Percentiles rank a stretch among this genome's conserved stretches.
These are phyloP conservation scores for Apogon hyalosoma DNA, from an alignment of 2,797 vertebrate genomes.

Conservation along the genomic window DNA sequence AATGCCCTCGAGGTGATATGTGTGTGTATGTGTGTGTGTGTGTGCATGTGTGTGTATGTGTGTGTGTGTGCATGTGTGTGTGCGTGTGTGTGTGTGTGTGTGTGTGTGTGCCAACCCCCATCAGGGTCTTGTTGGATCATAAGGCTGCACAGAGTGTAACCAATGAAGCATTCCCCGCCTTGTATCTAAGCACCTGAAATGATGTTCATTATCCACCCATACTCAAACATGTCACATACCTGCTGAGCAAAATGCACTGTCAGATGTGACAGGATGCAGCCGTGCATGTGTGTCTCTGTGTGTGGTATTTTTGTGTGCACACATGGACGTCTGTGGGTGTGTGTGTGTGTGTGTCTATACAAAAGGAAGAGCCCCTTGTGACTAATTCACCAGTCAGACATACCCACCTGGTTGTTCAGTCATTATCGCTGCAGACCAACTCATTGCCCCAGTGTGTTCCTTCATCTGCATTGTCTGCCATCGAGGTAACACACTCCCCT, in stretches of 20 bases:
- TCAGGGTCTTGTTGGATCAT: slow-evolving; percentile 3
- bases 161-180: slow-evolving; percentile 4
- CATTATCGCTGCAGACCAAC: slow-evolving; percentile 57
- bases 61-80: too few relatives aligned
- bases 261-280: slow-evolving; percentile 46
- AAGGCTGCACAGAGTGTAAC: background rate
- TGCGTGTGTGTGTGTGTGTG: background rate
- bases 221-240: slow-evolving; percentile 68
- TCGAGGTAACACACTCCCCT: slow-evolving; percentile 7
- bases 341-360: background rate
- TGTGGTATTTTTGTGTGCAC: background rate
- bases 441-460: slow-evolving; percentile 49
- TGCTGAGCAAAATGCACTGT: slow-evolving; percentile 41
- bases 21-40: background rate
- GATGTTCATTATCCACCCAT: slow-evolving; percentile 57
- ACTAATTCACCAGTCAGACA: slow-evolving; percentile 58
- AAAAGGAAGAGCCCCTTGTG: slow-evolving; percentile 29
- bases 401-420: slow-evolving; percentile 52
- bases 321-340: background rate
- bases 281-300: slow-evolving; percentile 22
- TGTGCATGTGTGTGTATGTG: too few relatives aligned
- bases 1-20: background rate
- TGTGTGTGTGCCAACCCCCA: background rate
- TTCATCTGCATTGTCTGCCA: slow-evolving; percentile 31
- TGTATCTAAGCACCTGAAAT: slow-evolving; percentile 40